Evolutionary conservation across 2,888 invertebrate genomes (phyloP).

Genomic region (Zeuzera pyrina): DNA sequence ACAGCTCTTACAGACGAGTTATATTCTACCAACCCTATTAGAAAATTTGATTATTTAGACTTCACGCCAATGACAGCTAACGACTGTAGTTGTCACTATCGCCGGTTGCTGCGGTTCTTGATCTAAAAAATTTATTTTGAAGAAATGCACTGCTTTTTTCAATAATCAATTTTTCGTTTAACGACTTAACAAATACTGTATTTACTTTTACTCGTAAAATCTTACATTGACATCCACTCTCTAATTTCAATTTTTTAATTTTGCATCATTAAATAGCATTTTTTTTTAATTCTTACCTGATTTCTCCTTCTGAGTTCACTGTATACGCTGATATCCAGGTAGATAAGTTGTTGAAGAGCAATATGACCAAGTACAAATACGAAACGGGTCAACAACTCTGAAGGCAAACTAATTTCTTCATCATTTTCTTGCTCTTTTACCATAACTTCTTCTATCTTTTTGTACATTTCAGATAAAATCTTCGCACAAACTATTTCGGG

Average conservation of each 20-base stretch:
- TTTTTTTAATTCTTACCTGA: constrained; percentile 32
- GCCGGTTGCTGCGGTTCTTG: too few relatives aligned
- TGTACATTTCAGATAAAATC: constrained; percentile 60
- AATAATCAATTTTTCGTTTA: too few relatives aligned
- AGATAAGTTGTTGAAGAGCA: constrained; percentile 84
- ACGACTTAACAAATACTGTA: too few relatives aligned
- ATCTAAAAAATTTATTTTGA: too few relatives aligned
- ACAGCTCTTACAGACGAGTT: too few relatives aligned
- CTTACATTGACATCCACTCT: too few relatives aligned
- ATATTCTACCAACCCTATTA: too few relatives aligned
- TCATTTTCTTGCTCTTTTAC: constrained; percentile 39
- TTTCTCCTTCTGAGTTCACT: constrained; percentile 79
- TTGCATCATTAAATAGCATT: neutral
- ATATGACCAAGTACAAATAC: constrained; percentile 81
- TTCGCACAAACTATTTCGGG: constrained; percentile 69
- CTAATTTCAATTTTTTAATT: neutral
- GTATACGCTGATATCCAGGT: constrained; percentile 87
- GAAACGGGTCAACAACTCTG: constrained; percentile 64
- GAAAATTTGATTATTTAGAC: too few relatives aligned
- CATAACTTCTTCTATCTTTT: constrained; percentile 49
- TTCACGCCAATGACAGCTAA: too few relatives aligned
- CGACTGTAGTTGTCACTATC: too few relatives aligned
- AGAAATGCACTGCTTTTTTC: too few relatives aligned
- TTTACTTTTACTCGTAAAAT: too few relatives aligned
- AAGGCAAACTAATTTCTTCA: constrained; percentile 42